phyloP scores from a whole-genome alignment of 2,797 vertebrate genomes.

The Buphagus erythrorhynchus region DNA sequence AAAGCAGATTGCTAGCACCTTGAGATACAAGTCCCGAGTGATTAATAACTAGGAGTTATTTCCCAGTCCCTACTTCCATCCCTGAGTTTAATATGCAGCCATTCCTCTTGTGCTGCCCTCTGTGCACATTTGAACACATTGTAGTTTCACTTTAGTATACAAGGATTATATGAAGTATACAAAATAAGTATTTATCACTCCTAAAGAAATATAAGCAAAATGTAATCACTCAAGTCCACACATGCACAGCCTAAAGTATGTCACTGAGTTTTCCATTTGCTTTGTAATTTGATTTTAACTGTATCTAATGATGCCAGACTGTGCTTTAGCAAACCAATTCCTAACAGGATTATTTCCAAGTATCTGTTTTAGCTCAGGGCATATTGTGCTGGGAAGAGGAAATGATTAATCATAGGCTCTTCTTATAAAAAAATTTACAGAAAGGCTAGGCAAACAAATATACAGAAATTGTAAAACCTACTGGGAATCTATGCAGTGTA shows the following conservation, averaged over 20 bases:
- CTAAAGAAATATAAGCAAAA: not conserved
- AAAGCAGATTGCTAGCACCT: not conserved
- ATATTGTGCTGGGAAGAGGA: not conserved
- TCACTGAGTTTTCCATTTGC: not conserved
- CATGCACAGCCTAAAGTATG: not conserved
- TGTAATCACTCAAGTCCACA: not conserved
- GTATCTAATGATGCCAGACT: not conserved
- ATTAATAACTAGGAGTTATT: not conserved
- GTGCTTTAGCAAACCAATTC: not conserved
- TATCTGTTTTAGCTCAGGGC: not conserved
- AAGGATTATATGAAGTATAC: not conserved
- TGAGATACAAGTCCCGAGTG: not conserved
- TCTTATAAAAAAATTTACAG: not conserved
- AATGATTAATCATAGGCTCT: not conserved
- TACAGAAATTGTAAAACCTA: not conserved
- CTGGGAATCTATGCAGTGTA: not conserved
- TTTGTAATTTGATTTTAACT: not conserved
- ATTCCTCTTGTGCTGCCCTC: not conserved
- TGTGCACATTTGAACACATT: accelerated
- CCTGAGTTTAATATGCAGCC: not conserved
- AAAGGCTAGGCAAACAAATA: not conserved
- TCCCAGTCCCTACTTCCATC: not conserved
- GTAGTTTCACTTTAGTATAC: not conserved
- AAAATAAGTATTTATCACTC: not conserved
- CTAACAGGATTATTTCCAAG: not conserved